These are phyloP conservation scores for Orchesella cincta DNA, from an alignment of 1,140 invertebrate species.

Conservation along the genomic window DNA sequence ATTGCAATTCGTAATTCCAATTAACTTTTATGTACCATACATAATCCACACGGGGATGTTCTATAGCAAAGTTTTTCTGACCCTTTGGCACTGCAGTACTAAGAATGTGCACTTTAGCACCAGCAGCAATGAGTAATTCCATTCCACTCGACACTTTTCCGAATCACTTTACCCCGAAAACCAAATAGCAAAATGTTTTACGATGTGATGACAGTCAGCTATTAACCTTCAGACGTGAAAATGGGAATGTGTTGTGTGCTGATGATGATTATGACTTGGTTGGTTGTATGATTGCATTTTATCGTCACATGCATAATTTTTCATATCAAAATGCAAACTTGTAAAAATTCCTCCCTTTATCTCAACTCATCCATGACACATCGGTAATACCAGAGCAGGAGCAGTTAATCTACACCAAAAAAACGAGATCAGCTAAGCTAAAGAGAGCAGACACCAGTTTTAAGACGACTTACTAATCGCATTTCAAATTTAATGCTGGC, in stretches of 20 bases:
- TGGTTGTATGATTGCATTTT: neutral
- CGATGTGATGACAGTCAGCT: slow-evolving; percentile 11
- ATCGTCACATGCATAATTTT: neutral
- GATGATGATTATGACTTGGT: neutral
- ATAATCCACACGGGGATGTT: too few species aligned
- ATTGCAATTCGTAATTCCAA: too few species aligned
- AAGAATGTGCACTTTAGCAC: neutral
- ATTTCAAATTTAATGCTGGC: neutral
- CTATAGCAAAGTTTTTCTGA: too few species aligned
- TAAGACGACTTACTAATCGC: neutral
- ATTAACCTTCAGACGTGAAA: slow-evolving; percentile 4
- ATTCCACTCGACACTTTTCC: neutral
- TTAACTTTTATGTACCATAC: too few species aligned
- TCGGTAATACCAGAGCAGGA: neutral
- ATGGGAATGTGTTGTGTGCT: too few species aligned
- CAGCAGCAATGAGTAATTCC: neutral
- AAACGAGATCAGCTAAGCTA: too few species aligned
- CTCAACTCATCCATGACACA: neutral
- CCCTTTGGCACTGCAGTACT: too few species aligned
- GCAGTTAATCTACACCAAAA: too few species aligned
- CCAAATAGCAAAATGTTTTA: neutral
- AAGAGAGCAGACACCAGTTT: too few species aligned
- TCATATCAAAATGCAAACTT: neutral
- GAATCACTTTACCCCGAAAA: neutral
- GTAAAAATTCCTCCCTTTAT: neutral